Evolutionary conservation across 2,888 invertebrate genomes (phyloP).

Genomic region (Hyles lineata): DNA sequence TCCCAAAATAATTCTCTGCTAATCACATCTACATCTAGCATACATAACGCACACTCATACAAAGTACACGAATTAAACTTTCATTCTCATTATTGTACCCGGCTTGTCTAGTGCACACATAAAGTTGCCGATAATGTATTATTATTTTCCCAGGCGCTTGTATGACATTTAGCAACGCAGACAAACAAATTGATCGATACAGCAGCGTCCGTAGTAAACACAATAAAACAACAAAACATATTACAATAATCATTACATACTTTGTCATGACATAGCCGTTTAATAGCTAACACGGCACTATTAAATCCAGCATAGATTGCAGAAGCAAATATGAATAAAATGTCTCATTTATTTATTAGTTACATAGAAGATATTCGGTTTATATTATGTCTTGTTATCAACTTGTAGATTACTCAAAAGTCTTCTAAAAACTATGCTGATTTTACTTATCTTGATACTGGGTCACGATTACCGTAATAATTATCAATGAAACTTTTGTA

Average conservation of each 20-base stretch:
- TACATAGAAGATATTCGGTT: too few species aligned
- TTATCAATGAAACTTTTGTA: too few species aligned
- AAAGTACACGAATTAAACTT: neutral
- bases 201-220: neutral
- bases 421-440: too few species aligned
- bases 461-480: too few species aligned
- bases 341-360: too few species aligned
- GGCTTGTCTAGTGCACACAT: neutral
- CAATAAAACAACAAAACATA: neutral
- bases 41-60: neutral
- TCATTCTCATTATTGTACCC: neutral
- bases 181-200: too few species aligned
- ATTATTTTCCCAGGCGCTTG: neutral
- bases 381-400: too few species aligned
- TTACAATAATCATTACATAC: neutral
- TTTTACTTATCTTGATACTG: too few species aligned
- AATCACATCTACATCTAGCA: slow-evolving; percentile 7
- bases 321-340: too few species aligned
- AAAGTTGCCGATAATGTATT: neutral
- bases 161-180: neutral
- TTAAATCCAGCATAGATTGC: too few species aligned
- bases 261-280: neutral
- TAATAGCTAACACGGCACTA: too few species aligned
- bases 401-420: too few species aligned
- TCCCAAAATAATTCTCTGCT: slow-evolving; percentile 19